Percentiles rank a stretch among this genome's conserved stretches.
These are phyloP conservation scores for Teleiodes luculella DNA, from an alignment of 2,888 invertebrate species.

Conservation along the genomic window DNA sequence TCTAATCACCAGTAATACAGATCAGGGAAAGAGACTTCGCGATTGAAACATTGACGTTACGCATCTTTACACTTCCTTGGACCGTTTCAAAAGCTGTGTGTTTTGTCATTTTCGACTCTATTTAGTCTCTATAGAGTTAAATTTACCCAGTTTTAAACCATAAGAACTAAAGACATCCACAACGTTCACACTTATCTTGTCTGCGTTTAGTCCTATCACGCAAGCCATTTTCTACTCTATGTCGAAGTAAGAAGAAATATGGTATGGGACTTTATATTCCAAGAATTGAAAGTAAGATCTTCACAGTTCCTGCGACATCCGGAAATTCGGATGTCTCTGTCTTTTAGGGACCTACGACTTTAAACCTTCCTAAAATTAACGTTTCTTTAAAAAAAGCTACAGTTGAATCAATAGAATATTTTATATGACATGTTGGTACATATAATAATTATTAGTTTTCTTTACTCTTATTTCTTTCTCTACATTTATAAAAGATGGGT, in stretches of 20 bases:
- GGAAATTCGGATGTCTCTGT: not conserved
- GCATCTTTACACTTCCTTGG: conserved; percentile 2
- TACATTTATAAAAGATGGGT: too few species aligned
- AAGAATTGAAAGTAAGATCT: not conserved
- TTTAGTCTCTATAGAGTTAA: not conserved
- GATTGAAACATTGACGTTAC: conserved; percentile 1
- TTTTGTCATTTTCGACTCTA: not conserved
- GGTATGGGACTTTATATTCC: not conserved
- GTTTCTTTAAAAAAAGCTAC: too few species aligned
- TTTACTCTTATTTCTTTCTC: not conserved
- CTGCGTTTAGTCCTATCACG: not conserved
- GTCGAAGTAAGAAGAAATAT: not conserved
- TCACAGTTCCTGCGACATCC: not conserved
- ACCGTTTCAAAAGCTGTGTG: not conserved
- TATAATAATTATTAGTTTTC: too few species aligned
- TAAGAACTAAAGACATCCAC: not conserved
- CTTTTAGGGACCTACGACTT: not conserved
- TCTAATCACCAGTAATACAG: not conserved
- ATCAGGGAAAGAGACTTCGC: not conserved
- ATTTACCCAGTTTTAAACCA: not conserved
- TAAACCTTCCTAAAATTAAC: too few species aligned
- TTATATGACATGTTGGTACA: too few species aligned
- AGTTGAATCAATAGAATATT: too few species aligned
- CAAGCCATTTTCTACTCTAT: not conserved
- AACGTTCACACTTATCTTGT: not conserved